phyloP scores from a whole-genome alignment of 2,888 invertebrate species.

The Drosophila affinis region DNA sequence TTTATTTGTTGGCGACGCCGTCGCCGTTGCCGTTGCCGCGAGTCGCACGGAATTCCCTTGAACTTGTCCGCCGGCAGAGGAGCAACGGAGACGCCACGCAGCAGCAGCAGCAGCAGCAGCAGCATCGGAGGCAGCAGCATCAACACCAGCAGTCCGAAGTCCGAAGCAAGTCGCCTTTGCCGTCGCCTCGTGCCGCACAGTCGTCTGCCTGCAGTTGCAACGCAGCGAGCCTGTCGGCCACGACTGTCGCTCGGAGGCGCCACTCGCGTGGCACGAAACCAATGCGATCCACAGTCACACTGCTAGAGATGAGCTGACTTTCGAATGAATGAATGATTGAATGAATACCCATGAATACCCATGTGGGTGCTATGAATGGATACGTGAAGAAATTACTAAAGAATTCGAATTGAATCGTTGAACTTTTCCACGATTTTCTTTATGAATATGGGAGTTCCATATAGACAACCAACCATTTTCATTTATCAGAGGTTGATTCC shows the following conservation, averaged over 20 bases:
- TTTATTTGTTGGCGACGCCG: slow-evolving; percentile 48
- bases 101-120: slow-evolving; percentile 1
- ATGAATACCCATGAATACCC: too few relatives aligned
- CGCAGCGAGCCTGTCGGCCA: slow-evolving; percentile 39
- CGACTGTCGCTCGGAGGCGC: slow-evolving; percentile 35
- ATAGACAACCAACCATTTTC: too few relatives aligned
- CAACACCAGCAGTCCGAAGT: slow-evolving; percentile 1
- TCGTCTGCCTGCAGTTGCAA: slow-evolving; percentile 23
- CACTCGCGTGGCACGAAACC: slow-evolving; percentile 12
- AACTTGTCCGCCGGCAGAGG: slow-evolving; percentile 53
- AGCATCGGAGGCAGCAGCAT: slow-evolving; percentile 3
- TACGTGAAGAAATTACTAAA: too few relatives aligned
- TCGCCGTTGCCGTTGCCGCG: background rate
- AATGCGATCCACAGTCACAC: slow-evolving; percentile 17
- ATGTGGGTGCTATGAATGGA: too few relatives aligned
- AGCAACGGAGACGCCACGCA: slow-evolving; percentile 10
- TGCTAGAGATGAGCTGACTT: slow-evolving; percentile 6
- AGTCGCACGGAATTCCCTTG: slow-evolving; percentile 53
- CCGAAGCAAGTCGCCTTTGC: background rate
- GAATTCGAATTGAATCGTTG: too few relatives aligned
- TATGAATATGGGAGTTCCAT: too few relatives aligned
- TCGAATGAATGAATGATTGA: too few relatives aligned
- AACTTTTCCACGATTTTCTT: too few relatives aligned
- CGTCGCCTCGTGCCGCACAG: slow-evolving; percentile 13
- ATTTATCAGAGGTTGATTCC: too few relatives aligned